Percentiles rank a stretch among this genome's conserved stretches.
These are phyloP conservation scores for Leucophora obtusa DNA, from an alignment of 2,888 invertebrate genomes.

Conservation along the genomic window DNA sequence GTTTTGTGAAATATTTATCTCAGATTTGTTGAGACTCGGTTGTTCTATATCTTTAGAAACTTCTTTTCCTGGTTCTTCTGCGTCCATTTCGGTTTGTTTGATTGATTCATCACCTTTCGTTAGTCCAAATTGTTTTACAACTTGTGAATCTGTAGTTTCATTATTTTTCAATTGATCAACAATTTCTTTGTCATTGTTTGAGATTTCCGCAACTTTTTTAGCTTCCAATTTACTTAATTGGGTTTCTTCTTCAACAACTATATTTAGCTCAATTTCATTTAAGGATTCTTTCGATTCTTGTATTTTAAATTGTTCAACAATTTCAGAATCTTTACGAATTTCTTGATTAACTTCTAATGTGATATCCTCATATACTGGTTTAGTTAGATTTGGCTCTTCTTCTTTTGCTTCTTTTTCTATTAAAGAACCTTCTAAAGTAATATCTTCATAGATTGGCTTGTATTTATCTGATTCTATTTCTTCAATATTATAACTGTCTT, in stretches of 20 bases:
- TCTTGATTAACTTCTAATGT: conserved; percentile 14
- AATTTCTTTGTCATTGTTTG: not conserved
- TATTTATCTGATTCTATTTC: conserved; percentile 25
- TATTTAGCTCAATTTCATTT: not conserved
- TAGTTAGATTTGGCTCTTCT: not conserved
- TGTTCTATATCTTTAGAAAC: conserved; percentile 5
- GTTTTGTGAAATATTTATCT: not conserved
- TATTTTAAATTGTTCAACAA: not conserved
- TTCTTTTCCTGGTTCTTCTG: not conserved
- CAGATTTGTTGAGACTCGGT: not conserved
- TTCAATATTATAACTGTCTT: not conserved
- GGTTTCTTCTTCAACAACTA: not conserved
- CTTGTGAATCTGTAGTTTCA: conserved; percentile 8
- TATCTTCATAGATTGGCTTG: conserved; percentile 60
- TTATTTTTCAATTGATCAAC: not conserved
- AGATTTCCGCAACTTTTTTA: not conserved
- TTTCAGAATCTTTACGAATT: not conserved
- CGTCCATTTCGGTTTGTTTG: not conserved
- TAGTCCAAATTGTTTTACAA: not conserved
- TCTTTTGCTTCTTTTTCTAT: conserved; percentile 46
- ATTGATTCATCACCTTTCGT: not conserved
- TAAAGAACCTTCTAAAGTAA: conserved; percentile 52
- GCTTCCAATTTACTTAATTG: not conserved
- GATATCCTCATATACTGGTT: conserved; percentile 8
- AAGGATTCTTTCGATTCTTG: not conserved